Evolutionary conservation across 2,888 invertebrate species (phyloP).

Genomic region (Pegoplata infirma): DNA sequence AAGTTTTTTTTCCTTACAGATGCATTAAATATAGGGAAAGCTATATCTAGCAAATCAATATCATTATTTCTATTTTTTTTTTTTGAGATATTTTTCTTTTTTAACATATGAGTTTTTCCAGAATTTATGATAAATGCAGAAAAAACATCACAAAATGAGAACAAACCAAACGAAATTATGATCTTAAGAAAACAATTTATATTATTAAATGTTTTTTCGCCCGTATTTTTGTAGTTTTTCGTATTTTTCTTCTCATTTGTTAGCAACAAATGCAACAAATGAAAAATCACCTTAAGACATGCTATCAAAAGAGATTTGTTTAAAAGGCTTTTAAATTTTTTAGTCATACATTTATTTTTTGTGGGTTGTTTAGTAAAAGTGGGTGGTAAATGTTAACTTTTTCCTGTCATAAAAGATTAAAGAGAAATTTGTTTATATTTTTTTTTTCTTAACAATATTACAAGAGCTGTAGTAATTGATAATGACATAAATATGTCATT

Average conservation of each 20-base stretch:
- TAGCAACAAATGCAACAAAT: constrained; percentile 10
- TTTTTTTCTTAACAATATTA: not conserved
- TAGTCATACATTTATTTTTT: not conserved
- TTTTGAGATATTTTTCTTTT: too few species aligned
- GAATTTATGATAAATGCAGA: constrained; percentile 53
- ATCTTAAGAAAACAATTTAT: not conserved
- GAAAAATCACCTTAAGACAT: constrained; percentile 55
- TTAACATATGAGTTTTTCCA: constrained; percentile 47
- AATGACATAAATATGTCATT: constrained; percentile 61
- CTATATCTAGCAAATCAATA: not conserved
- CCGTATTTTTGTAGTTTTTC: too few species aligned
- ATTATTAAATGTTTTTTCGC: constrained; percentile 2
- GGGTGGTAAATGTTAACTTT: constrained; percentile 54
- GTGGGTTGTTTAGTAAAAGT: constrained; percentile 2
- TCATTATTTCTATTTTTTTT: not conserved
- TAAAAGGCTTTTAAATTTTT: constrained; percentile 12
- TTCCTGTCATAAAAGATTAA: constrained; percentile 59
- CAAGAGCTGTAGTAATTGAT: constrained; percentile 46
- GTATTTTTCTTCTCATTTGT: not conserved
- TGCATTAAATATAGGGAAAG: constrained; percentile 46
- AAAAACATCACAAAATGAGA: constrained; percentile 31
- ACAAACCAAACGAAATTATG: constrained; percentile 38
- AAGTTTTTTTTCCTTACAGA: constrained; percentile 48
- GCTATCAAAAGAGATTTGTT: constrained; percentile 40
- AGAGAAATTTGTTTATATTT: constrained; percentile 50